Evolutionary conservation across 2,888 invertebrate genomes (phyloP).

Genomic region (Drosophila barbarae): DNA sequence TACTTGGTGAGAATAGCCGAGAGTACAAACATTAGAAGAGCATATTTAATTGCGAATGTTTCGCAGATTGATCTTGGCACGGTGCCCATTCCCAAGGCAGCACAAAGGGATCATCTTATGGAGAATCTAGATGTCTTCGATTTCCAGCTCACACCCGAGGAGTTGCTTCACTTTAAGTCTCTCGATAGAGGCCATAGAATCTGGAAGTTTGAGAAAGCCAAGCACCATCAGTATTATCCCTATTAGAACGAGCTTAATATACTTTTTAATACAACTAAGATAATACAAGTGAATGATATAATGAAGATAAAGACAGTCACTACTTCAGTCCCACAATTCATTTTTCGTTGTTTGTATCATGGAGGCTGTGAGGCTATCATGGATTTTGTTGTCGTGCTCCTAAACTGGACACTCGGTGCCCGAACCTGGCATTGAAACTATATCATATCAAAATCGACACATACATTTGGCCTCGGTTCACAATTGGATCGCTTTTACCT

Average conservation of each 20-base stretch:
- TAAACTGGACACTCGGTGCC: neutral
- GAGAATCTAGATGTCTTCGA: conserved; percentile 82
- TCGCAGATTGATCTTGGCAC: conserved; percentile 81
- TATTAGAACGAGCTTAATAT: conserved; percentile 48
- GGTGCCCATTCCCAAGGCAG: conserved; percentile 82
- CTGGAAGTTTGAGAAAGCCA: conserved; percentile 61
- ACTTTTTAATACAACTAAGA: neutral
- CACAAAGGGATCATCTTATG: conserved; percentile 79
- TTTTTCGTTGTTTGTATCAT: neutral
- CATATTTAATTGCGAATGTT: conserved; percentile 1
- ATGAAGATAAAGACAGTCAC: too few relatives aligned
- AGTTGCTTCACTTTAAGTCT: conserved; percentile 79
- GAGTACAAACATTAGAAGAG: conserved; percentile 27
- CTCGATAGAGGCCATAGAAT: conserved; percentile 78
- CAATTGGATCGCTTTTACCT: neutral
- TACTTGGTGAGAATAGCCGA: conserved; percentile 81
- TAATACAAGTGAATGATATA: too few relatives aligned
- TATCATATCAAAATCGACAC: neutral
- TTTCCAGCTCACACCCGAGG: conserved; percentile 81
- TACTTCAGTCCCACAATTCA: too few relatives aligned
- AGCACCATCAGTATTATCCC: conserved; percentile 73
- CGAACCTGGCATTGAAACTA: neutral
- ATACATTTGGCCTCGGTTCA: neutral
- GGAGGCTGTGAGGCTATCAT: neutral
- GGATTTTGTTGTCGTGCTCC: neutral